Conservation (phyloP, 2,888 invertebrate genomes). For the Stomorhina lunata region DNA sequence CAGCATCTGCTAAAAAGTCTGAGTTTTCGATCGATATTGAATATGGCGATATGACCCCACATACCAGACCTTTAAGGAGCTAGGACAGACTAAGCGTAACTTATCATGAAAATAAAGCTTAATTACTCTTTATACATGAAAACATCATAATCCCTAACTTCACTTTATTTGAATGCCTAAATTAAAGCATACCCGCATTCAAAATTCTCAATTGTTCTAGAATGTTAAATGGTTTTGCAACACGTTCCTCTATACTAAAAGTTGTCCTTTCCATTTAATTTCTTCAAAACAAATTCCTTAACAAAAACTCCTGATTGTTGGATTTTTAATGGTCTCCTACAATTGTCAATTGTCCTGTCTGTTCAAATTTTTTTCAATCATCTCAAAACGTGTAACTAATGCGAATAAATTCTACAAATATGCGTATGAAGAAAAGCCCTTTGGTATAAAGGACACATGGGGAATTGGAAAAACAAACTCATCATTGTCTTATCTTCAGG, state of each 20-base stretch:
- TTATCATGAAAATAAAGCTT: too few relatives aligned
- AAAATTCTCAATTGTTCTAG: neutral
- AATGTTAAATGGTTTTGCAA: conserved; percentile 1
- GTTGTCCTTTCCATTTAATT: neutral
- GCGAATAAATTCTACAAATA: neutral
- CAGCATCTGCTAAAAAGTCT: too few relatives aligned
- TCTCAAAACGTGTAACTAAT: neutral
- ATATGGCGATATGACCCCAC: too few relatives aligned
- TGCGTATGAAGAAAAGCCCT: neutral
- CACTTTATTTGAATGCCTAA: neutral
- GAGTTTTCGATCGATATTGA: too few relatives aligned
- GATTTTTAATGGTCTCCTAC: conserved; percentile 22
- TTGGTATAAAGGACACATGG: neutral
- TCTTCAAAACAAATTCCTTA: neutral
- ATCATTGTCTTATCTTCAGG: conserved; percentile 42
- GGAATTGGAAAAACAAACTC: conserved; percentile 41
- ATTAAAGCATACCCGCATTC: neutral
- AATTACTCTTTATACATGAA: too few relatives aligned
- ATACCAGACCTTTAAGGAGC: too few relatives aligned
- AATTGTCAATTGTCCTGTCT: conserved; percentile 4
- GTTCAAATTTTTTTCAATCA: neutral
- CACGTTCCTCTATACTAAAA: neutral
- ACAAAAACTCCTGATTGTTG: neutral
- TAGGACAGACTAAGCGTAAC: too few relatives aligned
- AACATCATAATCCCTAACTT: too few relatives aligned